Conservation (phyloP, 2,888 invertebrate genomes). For the Cetonia aurata region DNA sequence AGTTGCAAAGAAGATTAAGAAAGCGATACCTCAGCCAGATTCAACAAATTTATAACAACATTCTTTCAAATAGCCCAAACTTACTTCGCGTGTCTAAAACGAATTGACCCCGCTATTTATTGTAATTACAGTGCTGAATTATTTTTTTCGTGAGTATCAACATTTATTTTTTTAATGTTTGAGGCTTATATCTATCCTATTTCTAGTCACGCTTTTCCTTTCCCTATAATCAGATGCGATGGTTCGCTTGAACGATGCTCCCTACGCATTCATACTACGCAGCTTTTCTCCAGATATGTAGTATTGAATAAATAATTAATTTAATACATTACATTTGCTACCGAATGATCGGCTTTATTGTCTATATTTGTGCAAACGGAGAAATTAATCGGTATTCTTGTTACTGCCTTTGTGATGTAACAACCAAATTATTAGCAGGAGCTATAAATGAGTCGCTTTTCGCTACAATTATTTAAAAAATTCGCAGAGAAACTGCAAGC, state of each 20-base stretch:
- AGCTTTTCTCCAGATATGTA: slow-evolving; percentile 1
- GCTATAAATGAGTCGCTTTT: slow-evolving; percentile 22
- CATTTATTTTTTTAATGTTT: not conserved
- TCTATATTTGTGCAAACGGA: slow-evolving; percentile 14
- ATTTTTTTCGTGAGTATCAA: not conserved
- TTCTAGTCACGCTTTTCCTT: not conserved
- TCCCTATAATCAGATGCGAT: not conserved
- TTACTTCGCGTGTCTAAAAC: slow-evolving; percentile 9
- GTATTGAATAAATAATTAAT: slow-evolving; percentile 20
- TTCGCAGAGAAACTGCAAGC: slow-evolving; percentile 14
- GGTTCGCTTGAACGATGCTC: not conserved
- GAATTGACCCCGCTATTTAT: not conserved
- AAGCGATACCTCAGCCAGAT: not conserved
- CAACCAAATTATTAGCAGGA: slow-evolving; percentile 20
- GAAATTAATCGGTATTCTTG: slow-evolving; percentile 23
- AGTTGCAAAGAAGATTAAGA: slow-evolving; percentile 1
- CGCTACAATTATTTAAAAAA: slow-evolving; percentile 28
- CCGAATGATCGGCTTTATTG: slow-evolving; percentile 8
- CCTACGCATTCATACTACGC: too few relatives aligned
- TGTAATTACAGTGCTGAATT: slow-evolving; percentile 11
- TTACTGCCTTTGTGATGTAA: not conserved
- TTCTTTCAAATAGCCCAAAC: not conserved
- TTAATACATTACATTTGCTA: not conserved
- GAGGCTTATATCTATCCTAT: not conserved
- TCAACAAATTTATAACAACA: slow-evolving; percentile 14